Evolutionary conservation across 2,113 vertebrate genomes (phyloP).

Genomic region (Saccopteryx leptura): DNA sequence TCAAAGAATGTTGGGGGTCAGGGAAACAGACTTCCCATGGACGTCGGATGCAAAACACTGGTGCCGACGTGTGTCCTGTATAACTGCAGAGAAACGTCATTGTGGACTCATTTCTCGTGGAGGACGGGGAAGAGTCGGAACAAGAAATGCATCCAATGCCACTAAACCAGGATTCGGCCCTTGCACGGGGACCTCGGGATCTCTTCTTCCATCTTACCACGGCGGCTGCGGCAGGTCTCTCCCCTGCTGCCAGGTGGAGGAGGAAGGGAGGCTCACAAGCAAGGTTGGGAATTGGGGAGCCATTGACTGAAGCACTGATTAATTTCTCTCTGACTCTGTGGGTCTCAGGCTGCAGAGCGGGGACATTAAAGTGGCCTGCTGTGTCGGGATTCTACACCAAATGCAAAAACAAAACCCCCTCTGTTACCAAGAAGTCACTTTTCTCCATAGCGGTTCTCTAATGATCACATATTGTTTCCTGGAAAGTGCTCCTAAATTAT

Average conservation of each 20-base stretch:
- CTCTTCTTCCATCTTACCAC: fast-evolving
- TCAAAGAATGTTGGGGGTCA: background rate
- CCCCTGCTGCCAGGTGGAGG: background rate
- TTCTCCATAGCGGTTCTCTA: constrained; percentile 65
- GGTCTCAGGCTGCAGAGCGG: background rate
- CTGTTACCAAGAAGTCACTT: constrained; percentile 63
- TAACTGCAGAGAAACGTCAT: background rate
- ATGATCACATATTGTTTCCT: constrained; percentile 68
- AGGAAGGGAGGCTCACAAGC: no score
- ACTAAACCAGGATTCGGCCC: background rate
- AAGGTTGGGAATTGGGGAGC: background rate
- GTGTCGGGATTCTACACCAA: background rate
- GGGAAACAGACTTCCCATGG: background rate
- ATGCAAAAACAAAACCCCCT: constrained; percentile 49
- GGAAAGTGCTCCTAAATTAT: constrained; percentile 75
- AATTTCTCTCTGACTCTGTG: background rate
- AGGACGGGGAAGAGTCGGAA: fast-evolving
- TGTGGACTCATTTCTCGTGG: background rate
- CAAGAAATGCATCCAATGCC: background rate
- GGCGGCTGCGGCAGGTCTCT: background rate
- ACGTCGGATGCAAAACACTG: no score
- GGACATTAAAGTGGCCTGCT: background rate
- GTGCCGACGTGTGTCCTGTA: background rate
- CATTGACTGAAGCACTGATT: background rate
- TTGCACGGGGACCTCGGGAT: fast-evolving